Conservation (phyloP, 2,113 vertebrate genomes). For the Oryzias javanicus region DNA sequence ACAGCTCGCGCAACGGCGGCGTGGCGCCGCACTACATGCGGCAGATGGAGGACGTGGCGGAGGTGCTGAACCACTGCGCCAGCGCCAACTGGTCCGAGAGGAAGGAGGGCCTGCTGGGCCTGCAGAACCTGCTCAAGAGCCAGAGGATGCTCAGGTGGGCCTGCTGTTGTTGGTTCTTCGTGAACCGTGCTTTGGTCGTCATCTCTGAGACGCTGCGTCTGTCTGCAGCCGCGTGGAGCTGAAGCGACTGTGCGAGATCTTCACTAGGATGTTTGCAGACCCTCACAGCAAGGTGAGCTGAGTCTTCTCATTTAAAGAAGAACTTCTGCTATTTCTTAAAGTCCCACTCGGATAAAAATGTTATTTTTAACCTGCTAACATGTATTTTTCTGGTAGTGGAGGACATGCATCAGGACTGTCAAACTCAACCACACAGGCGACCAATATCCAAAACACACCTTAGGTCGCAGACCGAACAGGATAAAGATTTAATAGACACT, state of each 20-base stretch:
- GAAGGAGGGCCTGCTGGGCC: conserved; percentile 94
- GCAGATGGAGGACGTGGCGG: conserved; percentile 94
- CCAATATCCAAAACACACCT: too few relatives aligned
- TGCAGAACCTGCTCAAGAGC: conserved; percentile 96
- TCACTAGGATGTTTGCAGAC: conserved; percentile 99
- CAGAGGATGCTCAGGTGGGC: conserved; percentile 91
- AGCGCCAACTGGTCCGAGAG: conserved; percentile 99
- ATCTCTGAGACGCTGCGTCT: too few relatives aligned
- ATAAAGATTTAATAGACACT: too few relatives aligned
- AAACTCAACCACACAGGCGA: too few relatives aligned
- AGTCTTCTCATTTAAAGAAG: too few relatives aligned
- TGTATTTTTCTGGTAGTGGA: too few relatives aligned
- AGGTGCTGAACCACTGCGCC: conserved; percentile 97
- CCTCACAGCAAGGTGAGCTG: conserved; percentile 93
- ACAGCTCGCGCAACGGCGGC: conserved; percentile 90
- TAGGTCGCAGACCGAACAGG: too few relatives aligned
- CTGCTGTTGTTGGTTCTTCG: background rate
- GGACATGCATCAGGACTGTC: too few relatives aligned
- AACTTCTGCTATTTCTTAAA: too few relatives aligned
- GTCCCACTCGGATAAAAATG: too few relatives aligned
- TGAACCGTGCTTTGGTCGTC: too few relatives aligned
- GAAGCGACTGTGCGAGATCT: conserved; percentile 98
- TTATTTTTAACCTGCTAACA: too few relatives aligned
- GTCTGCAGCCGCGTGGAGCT: conserved; percentile 90
- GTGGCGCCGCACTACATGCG: conserved; percentile 91